These are phyloP conservation scores for Myotis planiceps DNA, from an alignment of 2,797 vertebrate species.

Conservation along the genomic window DNA sequence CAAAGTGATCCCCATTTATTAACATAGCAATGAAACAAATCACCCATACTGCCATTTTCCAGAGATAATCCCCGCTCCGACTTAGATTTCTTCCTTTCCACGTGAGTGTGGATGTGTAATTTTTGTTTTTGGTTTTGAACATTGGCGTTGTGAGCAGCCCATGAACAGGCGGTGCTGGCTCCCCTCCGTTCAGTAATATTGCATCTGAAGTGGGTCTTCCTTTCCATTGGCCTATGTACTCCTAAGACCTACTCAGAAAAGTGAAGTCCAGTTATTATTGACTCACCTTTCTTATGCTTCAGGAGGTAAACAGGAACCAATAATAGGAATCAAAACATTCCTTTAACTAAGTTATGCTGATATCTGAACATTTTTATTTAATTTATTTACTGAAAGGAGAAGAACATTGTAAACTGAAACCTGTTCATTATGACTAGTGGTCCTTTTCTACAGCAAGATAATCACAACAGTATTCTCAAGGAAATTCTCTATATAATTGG, in stretches of 20 bases:
- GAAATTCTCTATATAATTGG: conserved; percentile 39
- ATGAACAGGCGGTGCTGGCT: neutral
- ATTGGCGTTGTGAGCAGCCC: neutral
- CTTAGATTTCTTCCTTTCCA: neutral
- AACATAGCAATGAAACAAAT: neutral
- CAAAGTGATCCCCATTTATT: neutral
- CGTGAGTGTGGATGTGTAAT: neutral
- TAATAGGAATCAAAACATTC: neutral
- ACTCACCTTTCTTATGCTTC: neutral
- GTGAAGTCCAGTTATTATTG: neutral
- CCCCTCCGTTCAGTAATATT: neutral
- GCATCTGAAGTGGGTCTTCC: neutral
- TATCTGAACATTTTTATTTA: conserved; percentile 16
- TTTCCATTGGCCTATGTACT: neutral
- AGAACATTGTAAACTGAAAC: conserved; percentile 40
- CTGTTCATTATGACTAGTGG: conserved; percentile 44
- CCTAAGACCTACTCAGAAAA: neutral
- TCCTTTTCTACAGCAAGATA: conserved; percentile 50
- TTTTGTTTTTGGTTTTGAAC: neutral
- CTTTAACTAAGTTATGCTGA: conserved; percentile 44
- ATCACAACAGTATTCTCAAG: conserved; percentile 30
- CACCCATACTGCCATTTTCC: neutral
- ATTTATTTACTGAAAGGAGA: conserved; percentile 51
- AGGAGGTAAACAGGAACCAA: conserved; percentile 25
- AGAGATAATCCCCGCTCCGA: neutral